A percentile compares a stretch with the other conserved stretches of the same genome.
Evolutionary conservation across 2,888 invertebrate species (phyloP).

Genomic region (Cremastinae sp.): DNA sequence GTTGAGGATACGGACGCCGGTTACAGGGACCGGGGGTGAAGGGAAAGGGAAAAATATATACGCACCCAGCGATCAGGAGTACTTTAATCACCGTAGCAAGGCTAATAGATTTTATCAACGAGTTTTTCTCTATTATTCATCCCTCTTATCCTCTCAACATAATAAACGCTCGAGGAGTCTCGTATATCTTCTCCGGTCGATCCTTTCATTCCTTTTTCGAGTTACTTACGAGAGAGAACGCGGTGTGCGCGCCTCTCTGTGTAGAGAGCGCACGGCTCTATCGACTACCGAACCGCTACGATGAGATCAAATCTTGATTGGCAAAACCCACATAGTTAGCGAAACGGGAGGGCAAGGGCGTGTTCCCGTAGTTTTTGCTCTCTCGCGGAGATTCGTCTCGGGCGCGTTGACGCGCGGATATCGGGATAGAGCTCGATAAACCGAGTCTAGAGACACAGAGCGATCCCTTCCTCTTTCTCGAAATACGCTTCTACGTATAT

Average conservation of each 20-base stretch:
- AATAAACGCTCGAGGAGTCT: conserved; percentile 19
- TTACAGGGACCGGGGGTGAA: neutral
- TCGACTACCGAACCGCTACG: conserved; percentile 42
- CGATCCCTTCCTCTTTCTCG: conserved; percentile 1
- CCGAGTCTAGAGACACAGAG: conserved; percentile 30
- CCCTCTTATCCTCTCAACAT: conserved; percentile 27
- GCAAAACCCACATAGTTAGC: conserved; percentile 65
- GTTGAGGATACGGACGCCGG: conserved; percentile 9
- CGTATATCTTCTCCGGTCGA: conserved; percentile 28
- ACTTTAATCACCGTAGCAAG: conserved; percentile 45
- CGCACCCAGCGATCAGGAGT: conserved; percentile 26
- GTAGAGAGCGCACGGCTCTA: conserved; percentile 28
- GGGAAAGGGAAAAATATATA: conserved; percentile 6
- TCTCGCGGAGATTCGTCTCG: conserved; percentile 33
- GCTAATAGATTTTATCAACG: conserved; percentile 57
- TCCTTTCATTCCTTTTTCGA: conserved; percentile 27
- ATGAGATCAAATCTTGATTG: conserved; percentile 67
- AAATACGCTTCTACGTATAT: neutral
- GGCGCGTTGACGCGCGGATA: conserved; percentile 49
- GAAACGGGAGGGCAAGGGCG: conserved; percentile 59
- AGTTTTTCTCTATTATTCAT: conserved; percentile 38
- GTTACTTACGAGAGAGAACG: conserved; percentile 23
- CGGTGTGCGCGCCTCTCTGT: too few relatives aligned
- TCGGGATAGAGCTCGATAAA: conserved; percentile 28
- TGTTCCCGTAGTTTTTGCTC: conserved; percentile 62